Evolutionary conservation across 2,888 invertebrate species (phyloP).

Genomic region (Ectemnius lituratus): DNA sequence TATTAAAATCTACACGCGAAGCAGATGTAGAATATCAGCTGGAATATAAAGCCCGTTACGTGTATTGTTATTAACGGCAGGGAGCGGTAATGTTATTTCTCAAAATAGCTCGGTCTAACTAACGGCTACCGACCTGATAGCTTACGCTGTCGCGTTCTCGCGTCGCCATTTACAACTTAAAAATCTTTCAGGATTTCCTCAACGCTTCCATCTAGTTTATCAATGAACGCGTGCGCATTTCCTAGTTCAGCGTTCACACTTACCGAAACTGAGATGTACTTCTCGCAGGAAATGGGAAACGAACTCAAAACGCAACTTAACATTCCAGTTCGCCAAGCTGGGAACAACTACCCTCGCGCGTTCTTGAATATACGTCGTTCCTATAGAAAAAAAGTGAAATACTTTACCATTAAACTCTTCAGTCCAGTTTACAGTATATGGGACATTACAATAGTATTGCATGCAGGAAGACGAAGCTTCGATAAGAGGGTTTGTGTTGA

Average conservation of each 20-base stretch:
- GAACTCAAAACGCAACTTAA: not conserved
- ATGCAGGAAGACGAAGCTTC: conserved; percentile 4
- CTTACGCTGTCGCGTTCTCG: conserved; percentile 26
- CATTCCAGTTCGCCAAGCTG: conserved; percentile 3
- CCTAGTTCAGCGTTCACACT: conserved; percentile 2
- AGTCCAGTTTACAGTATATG: too few relatives aligned
- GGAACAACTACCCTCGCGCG: not conserved
- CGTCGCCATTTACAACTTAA: conserved; percentile 12
- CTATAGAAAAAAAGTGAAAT: not conserved
- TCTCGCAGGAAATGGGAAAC: too few relatives aligned
- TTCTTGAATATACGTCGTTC: not conserved
- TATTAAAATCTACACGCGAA: conserved; percentile 32
- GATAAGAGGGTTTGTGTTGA: conserved; percentile 13
- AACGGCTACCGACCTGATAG: conserved; percentile 46
- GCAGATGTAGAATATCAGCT: conserved; percentile 43
- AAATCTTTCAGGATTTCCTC: conserved; percentile 21
- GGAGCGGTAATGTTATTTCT: conserved; percentile 48
- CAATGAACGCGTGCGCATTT: not conserved
- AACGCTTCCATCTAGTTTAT: conserved; percentile 7
- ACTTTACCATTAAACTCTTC: too few relatives aligned
- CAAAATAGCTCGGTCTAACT: conserved; percentile 61
- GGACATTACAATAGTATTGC: conserved; percentile 9
- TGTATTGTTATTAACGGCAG: conserved; percentile 31
- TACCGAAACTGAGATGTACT: not conserved
- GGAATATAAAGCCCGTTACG: conserved; percentile 41